phyloP scores from a whole-genome alignment of 2,888 invertebrate species.

The Tachystola acroxantha region DNA sequence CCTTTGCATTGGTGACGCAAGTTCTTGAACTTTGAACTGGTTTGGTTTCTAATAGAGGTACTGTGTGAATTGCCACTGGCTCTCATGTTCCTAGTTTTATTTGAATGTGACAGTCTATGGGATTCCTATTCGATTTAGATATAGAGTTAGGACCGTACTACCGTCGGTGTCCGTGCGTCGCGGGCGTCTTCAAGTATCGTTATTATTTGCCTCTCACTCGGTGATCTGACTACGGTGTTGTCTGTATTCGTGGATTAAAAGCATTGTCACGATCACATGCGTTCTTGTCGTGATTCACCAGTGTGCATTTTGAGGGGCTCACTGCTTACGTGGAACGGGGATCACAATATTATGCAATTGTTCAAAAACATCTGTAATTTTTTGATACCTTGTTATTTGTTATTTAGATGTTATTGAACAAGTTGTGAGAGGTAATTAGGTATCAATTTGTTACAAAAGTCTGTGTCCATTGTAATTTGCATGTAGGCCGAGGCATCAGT shows the following conservation, averaged over 20 bases:
- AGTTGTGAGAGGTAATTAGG: constrained; percentile 35
- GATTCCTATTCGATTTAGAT: constrained; percentile 10
- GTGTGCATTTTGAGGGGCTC: constrained; percentile 66
- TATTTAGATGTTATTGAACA: constrained; percentile 48
- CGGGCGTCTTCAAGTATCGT: constrained; percentile 48
- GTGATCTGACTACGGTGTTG: constrained; percentile 53
- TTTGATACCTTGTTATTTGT: background rate
- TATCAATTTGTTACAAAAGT: constrained; percentile 30
- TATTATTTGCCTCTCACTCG: constrained; percentile 67
- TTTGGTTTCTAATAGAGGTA: no score
- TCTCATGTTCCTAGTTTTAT: no score
- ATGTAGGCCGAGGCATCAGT: constrained; percentile 62
- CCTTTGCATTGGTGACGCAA: no score
- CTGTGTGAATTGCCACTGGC: no score
- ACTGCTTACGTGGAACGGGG: constrained; percentile 72
- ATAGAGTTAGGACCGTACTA: constrained; percentile 19
- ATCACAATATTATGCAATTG: constrained; percentile 40
- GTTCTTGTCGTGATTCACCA: constrained; percentile 51
- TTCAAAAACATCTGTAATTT: constrained; percentile 48
- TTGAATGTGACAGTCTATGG: no score
- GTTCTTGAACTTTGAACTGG: no score
- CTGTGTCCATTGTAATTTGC: constrained; percentile 54
- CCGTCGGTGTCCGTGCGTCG: constrained; percentile 61
- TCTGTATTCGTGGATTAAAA: constrained; percentile 36
- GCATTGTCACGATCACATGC: constrained; percentile 60